phyloP scores from a whole-genome alignment of 2,113 vertebrate species.

The Parus major region DNA sequence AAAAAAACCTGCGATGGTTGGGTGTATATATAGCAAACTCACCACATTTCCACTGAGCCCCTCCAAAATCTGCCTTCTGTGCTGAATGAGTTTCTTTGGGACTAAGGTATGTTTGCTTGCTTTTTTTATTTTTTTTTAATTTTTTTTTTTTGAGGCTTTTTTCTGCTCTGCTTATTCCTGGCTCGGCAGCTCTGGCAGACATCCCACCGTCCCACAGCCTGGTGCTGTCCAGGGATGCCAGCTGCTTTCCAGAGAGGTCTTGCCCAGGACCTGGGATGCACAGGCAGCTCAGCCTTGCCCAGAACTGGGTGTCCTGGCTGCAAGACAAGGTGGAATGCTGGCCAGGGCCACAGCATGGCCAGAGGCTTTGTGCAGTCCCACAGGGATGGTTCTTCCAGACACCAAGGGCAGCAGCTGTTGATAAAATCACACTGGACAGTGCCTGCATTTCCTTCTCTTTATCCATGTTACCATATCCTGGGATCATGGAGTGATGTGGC shows the following conservation, averaged over 20 bases:
- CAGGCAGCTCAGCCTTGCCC: background rate
- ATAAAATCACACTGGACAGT: background rate
- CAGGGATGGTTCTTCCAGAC: background rate
- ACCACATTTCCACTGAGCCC: background rate
- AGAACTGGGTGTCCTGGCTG: background rate
- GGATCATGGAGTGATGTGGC: background rate
- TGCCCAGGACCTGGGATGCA: background rate
- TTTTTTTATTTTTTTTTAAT: background rate
- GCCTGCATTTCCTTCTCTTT: background rate
- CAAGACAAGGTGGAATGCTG: background rate
- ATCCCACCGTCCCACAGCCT: accelerated
- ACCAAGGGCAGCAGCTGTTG: background rate
- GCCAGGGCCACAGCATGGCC: accelerated
- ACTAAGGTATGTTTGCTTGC: background rate
- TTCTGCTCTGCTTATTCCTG: background rate
- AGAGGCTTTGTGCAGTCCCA: background rate
- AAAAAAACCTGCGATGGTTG: background rate
- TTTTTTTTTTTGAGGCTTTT: background rate
- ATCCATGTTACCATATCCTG: background rate
- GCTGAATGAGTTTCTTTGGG: background rate
- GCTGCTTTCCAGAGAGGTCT: background rate
- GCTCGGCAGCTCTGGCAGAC: background rate
- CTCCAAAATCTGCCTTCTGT: constrained; percentile 24
- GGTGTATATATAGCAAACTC: constrained; percentile 34
- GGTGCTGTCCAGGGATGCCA: background rate